Base-by-base conservation (phyloP, 2,113 vertebrate species). In the Thamnaconus septentrionalis region DNA sequence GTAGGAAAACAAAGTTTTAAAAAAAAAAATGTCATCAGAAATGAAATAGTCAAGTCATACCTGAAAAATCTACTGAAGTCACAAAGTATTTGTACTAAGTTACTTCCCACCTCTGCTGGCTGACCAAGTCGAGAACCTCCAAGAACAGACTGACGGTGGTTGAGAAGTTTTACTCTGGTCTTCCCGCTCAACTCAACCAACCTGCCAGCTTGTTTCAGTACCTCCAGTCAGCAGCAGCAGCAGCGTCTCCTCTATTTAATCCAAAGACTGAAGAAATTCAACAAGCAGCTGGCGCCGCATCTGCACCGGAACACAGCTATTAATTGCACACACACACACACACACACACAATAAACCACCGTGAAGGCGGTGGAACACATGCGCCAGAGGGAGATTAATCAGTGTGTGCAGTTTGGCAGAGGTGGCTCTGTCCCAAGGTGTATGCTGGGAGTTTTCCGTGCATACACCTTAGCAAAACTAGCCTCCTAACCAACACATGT, bases 331-430 rank as follows among this genome's bases (percentile, higher is more conserved):
- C 67, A 55, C 6, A 53, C 70, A 78, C 84, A 79, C 65, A 45
- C 72, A 85, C 82, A 83, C 80, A 79, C 85, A 85, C 18, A 31
- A 31, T 85, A 81, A 81, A 82, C 58, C 65, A 82, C 70, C 12
- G 9, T 64, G 79, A 81, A 77, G 87, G 75, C 71, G 45, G 66
- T 59, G 73, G 76, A 78, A 69, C 61, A 64, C 18, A 77, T 50
- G 66, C 66, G 41, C 62, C 53, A 58, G 50, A 66, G 53, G 47
- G 53, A 69, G 66, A 87, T 85, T 77, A 67, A 81, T 85, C 80
- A 82, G 47, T 41, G 59, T 53, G 5, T 18, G 48, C 52, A 70
- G 63, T 69, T 50, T 54, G 72, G 82, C 76, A 79, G 81, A 75
- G 48, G 65, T 83, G 81, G 66, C 81, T 71, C 40, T 55, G 12